phyloP scores from a whole-genome alignment of 2,888 invertebrate species.

The Neria commutata region DNA sequence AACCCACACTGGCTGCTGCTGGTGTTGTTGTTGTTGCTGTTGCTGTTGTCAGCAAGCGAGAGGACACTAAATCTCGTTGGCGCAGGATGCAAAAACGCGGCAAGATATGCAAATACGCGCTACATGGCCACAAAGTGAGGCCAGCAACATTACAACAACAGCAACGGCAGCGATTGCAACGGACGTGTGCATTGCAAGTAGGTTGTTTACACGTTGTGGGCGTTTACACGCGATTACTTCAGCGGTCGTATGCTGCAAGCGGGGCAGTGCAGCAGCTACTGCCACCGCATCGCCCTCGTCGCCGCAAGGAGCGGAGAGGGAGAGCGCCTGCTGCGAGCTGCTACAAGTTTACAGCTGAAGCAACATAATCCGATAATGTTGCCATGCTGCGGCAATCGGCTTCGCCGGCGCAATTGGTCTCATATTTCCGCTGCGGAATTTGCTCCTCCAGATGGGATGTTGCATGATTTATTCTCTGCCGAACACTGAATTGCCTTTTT shows the following conservation, averaged over 20 bases:
- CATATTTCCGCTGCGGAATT: too few relatives aligned
- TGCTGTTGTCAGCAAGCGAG: neutral
- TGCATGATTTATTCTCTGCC: too few relatives aligned
- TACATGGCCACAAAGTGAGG: neutral
- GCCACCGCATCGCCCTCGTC: too few relatives aligned
- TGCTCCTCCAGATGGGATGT: too few relatives aligned
- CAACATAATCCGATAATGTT: slow-evolving; percentile 7
- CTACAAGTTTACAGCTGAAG: slow-evolving; percentile 7
- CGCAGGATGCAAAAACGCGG: slow-evolving; percentile 19
- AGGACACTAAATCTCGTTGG: slow-evolving; percentile 24
- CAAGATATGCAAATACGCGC: slow-evolving; percentile 22
- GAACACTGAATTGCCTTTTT: too few relatives aligned
- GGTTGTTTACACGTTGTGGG: slow-evolving; percentile 35
- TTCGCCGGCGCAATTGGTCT: too few relatives aligned
- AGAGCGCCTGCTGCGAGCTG: slow-evolving; percentile 1
- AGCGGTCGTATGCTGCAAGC: neutral
- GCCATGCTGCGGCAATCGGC: neutral
- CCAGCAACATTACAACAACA: neutral
- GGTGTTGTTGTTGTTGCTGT: neutral
- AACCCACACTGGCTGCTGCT: slow-evolving; percentile 12
- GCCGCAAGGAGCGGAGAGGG: neutral
- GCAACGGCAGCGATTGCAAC: neutral
- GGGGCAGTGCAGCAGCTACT: neutral
- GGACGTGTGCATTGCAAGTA: slow-evolving; percentile 8
- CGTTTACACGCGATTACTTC: slow-evolving; percentile 23